A percentile compares a stretch with the other conserved stretches of the same genome.
These are phyloP conservation scores for Scotopteryx bipunctaria DNA, from an alignment of 2,888 invertebrate genomes.

Conservation along the genomic window DNA sequence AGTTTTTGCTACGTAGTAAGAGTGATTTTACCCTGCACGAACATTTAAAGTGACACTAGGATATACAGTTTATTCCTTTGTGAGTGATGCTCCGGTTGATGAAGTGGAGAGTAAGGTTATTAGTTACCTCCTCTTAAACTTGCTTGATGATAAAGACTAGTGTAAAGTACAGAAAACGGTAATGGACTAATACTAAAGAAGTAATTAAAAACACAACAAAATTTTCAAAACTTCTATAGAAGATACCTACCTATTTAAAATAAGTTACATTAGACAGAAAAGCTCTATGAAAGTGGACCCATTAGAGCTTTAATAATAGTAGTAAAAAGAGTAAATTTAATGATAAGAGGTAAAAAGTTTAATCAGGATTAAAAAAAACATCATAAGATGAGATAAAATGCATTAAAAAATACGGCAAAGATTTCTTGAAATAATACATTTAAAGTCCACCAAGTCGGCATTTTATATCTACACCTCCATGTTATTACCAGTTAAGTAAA, in stretches of 20 bases:
- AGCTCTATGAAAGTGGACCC: too few species aligned
- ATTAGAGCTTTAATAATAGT: too few species aligned
- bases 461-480: slow-evolving; percentile 69
- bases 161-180: slow-evolving; percentile 16
- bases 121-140: slow-evolving; percentile 28
- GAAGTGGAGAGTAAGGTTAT: slow-evolving; percentile 37
- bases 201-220: too few species aligned
- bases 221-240: too few species aligned
- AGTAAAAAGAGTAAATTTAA: too few species aligned
- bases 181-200: slow-evolving; percentile 10
- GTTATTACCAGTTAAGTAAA: slow-evolving; percentile 74
- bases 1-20: not conserved
- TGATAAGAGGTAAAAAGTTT: too few species aligned
- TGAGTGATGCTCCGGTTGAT: slow-evolving; percentile 53
- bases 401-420: slow-evolving; percentile 38
- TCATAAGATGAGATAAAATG: not conserved
- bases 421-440: slow-evolving; percentile 59
- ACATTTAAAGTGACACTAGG: not conserved
- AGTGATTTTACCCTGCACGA: not conserved
- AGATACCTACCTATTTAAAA: too few species aligned
- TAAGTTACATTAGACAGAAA: too few species aligned
- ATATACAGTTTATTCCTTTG: slow-evolving; percentile 55
- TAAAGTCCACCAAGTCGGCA: slow-evolving; percentile 56
- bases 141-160: slow-evolving; percentile 19
- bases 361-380: too few species aligned